These are phyloP conservation scores for Periplaneta americana DNA, from an alignment of 1,140 invertebrate genomes.

Conservation along the genomic window DNA sequence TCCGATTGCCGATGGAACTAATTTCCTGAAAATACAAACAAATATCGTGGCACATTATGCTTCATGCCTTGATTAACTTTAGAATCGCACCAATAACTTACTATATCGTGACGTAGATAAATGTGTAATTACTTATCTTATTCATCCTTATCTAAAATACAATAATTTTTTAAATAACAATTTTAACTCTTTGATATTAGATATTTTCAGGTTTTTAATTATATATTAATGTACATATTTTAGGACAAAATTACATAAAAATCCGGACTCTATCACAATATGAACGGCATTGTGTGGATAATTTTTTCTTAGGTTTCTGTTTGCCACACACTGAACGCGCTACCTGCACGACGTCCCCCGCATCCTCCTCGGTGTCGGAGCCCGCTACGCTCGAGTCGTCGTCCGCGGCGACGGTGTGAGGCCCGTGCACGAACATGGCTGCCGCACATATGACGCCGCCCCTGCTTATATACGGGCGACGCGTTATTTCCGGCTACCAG, in stretches of 20 bases:
- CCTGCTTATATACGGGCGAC: neutral
- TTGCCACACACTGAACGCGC: neutral
- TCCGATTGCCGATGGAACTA: too few relatives aligned
- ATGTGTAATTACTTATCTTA: too few relatives aligned
- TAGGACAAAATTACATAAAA: slow-evolving; percentile 20
- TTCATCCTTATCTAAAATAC: neutral
- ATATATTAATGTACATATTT: slow-evolving; percentile 18
- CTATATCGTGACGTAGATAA: too few relatives aligned
- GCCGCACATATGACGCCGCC: neutral
- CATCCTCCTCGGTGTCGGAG: slow-evolving; percentile 35
- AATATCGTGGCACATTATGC: too few relatives aligned
- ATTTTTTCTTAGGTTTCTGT: neutral
- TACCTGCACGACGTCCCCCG: slow-evolving; percentile 36
- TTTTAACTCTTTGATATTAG: neutral
- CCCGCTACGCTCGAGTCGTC: slow-evolving; percentile 34
- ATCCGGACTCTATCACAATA: slow-evolving; percentile 12
- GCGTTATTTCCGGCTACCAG: neutral
- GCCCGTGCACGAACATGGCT: slow-evolving; percentile 39
- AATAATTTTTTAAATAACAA: neutral
- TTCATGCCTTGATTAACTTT: too few relatives aligned
- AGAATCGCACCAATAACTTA: too few relatives aligned
- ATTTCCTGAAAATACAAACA: too few relatives aligned
- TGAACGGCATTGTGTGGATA: neutral
- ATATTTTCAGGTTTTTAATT: slow-evolving; percentile 10
- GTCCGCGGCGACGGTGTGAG: slow-evolving; percentile 23